Evolutionary conservation across 1,140 invertebrate genomes (phyloP).

Genomic region (Laupala kohalensis): DNA sequence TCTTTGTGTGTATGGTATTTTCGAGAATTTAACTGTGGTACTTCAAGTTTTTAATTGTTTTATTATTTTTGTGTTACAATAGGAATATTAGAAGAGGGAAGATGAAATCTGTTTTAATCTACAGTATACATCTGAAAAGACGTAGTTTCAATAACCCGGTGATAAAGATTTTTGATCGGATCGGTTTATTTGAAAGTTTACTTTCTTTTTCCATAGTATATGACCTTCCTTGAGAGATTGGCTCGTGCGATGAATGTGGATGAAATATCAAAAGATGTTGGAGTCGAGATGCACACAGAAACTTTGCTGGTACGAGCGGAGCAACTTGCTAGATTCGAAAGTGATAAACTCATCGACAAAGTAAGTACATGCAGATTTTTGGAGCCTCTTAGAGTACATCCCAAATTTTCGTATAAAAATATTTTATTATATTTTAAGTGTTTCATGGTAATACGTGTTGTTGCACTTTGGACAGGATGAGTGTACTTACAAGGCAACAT

Average conservation of each 20-base stretch:
- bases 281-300: constrained; percentile 65
- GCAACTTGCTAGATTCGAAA: constrained; percentile 59
- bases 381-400: neutral
- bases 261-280: constrained; percentile 60
- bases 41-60: too few relatives aligned
- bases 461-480: neutral
- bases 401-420: neutral
- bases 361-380: constrained; percentile 32
- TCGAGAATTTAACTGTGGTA: too few relatives aligned
- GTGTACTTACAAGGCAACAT: too few relatives aligned
- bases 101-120: too few relatives aligned
- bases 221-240: constrained; percentile 57
- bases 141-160: too few relatives aligned
- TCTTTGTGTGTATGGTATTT: too few relatives aligned
- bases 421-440: neutral
- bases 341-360: constrained; percentile 63
- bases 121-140: too few relatives aligned
- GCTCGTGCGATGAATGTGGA: constrained; percentile 59
- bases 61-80: too few relatives aligned
- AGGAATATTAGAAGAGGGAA: too few relatives aligned
- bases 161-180: neutral
- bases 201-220: constrained; percentile 39
- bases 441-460: too few relatives aligned
- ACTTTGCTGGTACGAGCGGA: constrained; percentile 60
- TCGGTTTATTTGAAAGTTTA: neutral